Evolutionary conservation across 2,888 invertebrate genomes (phyloP).

Genomic region (Pycnomerus fuliginosus): DNA sequence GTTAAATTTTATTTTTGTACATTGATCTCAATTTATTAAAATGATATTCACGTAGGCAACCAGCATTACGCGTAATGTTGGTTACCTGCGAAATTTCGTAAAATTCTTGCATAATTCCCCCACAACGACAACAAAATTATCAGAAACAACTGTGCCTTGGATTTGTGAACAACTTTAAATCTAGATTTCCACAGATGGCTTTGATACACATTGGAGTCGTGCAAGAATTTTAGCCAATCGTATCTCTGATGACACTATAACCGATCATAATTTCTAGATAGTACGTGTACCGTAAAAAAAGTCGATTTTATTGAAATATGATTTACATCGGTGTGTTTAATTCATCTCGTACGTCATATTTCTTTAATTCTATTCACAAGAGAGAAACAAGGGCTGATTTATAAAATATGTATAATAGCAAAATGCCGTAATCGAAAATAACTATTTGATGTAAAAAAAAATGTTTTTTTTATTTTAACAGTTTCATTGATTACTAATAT

Average conservation of each 20-base stretch:
- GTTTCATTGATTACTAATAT: conserved; percentile 9
- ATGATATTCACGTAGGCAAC: background rate
- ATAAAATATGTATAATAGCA: conserved; percentile 46
- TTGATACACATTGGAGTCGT: conserved; percentile 6
- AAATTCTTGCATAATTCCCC: conserved; percentile 5
- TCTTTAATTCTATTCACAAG: conserved; percentile 48
- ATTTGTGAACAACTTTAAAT: conserved; percentile 36
- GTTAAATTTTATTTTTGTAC: conserved; percentile 5
- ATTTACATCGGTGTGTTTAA: conserved; percentile 43
- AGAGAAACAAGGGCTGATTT: conserved; percentile 53
- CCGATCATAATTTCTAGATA: too few relatives aligned
- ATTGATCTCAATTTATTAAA: conserved; percentile 17
- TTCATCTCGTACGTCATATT: conserved; percentile 43
- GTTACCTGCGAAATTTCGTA: background rate
- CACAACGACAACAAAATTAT: conserved; percentile 8
- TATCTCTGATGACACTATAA: too few relatives aligned
- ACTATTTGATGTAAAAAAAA: conserved; percentile 33
- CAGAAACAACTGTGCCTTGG: conserved; percentile 45
- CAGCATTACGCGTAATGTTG: too few relatives aligned
- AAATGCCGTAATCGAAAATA: conserved; percentile 36
- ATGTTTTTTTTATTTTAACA: conserved; percentile 22
- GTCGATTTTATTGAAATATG: conserved; percentile 42
- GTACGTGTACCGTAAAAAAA: conserved; percentile 39
- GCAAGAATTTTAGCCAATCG: conserved; percentile 6
- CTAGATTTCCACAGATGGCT: conserved; percentile 32